Base-by-base conservation (phyloP, 2,113 vertebrate genomes). In the Saccopteryx bilineata region DNA sequence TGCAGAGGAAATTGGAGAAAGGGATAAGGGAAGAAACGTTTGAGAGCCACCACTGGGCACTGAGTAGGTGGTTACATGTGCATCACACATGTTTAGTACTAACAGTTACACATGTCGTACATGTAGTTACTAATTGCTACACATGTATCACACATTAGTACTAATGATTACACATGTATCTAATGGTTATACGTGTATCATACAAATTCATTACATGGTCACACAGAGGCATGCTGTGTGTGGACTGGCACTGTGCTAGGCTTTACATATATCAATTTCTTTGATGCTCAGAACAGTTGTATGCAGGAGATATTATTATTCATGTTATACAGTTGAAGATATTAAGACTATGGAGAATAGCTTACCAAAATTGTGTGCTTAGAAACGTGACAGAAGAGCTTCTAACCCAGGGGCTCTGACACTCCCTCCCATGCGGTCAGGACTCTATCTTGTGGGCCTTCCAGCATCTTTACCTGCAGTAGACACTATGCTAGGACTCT, bases 61-160 rank as follows among this genome's bases (percentile, higher is more conserved):
- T 4, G 63, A 50, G 5, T 10, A 18, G 21, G 4, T 2, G 5
- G n/a, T 61, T 3, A 48, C 17, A 24, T 5, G 2, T 0, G 5
- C 24, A 18, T 66, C 19, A 50, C 69, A 23, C 26, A 24, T 5
- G 21, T 4, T 23, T 10, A 6, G n/a, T 33, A 6, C 54, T 24
- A 17, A 23, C 39, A 28, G 31, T 54, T 15, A 48, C 6, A 15
- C 4, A 1, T 39, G 4, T 14, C 26, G 24, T 52, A 54, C 39
- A 60, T 7, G 6, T 5, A 2, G 28, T 78, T 1, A 14, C 58
- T 58, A 3, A 50, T 28, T 5, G 26, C 46, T 23, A 26, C 5
- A 39, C n/a, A 7, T 17, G 14, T 26, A 21, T 46, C 23, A 12
- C 15, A 46, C 65, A 72, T 26, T 6, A 50, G 19, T 63, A 76